phyloP scores from a whole-genome alignment of 2,113 vertebrate genomes.

The Progne subis region DNA sequence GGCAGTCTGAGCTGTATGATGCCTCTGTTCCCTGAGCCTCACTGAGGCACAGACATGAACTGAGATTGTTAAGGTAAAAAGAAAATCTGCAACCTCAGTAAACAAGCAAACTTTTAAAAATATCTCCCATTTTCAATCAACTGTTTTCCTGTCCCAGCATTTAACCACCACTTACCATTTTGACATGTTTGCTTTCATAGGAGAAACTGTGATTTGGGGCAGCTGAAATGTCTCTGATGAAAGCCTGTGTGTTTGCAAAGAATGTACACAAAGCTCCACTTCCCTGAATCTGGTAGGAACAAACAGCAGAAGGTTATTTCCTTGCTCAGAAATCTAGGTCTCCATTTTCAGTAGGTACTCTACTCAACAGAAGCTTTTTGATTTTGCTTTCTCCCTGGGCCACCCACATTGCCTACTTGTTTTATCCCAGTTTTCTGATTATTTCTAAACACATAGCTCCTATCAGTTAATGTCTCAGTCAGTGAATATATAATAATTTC shows the following conservation, averaged over 20 bases:
- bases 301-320: constrained; percentile 19
- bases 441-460: constrained; percentile 3
- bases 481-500: constrained; percentile 14
- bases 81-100: not conserved
- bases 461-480: not conserved
- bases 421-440: constrained; percentile 4
- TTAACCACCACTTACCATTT: not conserved
- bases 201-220: not conserved
- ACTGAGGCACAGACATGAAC: not conserved
- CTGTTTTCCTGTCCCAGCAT: not conserved
- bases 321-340: not conserved
- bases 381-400: not conserved
- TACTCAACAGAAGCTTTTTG: not conserved
- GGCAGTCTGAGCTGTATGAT: not conserved
- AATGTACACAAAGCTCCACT: not conserved
- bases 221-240: not conserved
- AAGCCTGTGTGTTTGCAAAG: not conserved
- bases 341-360: not conserved
- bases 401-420: constrained; percentile 15
- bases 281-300: not conserved
- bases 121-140: not conserved
- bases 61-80: not conserved
- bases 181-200: not conserved
- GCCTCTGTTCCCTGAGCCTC: not conserved
- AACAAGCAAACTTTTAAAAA: not conserved